Base-by-base conservation (phyloP, 2,888 invertebrate species). In the Blastobasis lacticolella region DNA sequence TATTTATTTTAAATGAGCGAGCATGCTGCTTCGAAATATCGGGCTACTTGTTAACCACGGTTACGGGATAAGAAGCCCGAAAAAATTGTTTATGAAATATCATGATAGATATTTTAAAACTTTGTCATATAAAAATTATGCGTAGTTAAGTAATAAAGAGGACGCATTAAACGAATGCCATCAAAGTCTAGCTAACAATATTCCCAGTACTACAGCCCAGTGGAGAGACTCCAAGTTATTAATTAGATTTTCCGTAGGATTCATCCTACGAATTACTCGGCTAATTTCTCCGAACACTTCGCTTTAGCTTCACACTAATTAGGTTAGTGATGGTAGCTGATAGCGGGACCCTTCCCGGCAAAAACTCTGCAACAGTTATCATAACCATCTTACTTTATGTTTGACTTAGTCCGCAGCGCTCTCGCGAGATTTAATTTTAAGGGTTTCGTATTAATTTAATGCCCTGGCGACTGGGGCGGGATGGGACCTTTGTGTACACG, bases 271-370 rank as follows among this genome's bases (percentile, higher is more conserved):
- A 81, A 79, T 78, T 70, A 78, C 64, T 67, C 65, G 67, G 69
- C 72, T 77, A 75, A 82, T 81, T 81, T 78, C 74, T 73, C 71
- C 68, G 66, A 77, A 78, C 75, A 77, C 73, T 79, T 80, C 23
- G 23, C 23, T 81, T 75, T 74, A 57, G 68, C 65, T 67, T 57
- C 63, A 64, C 62, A 67, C 70, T 78, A 82, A 84, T 83, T 82
- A 79, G 75, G 72, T 76, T 73, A 72, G 69, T 69, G 76, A 81
- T 78, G 67, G 71, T 58, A 66, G 55, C 57, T 70, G 68, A 69
- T 66, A 70, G 58, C 50, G 54, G 54, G 52, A 57, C 58, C 59
- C 57, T 60, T 57, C 56, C 55, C 57, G 51, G 57, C 60, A 63
- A 78, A 71, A 72, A 72, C 69, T 73, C 66, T 52, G 60, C 61